Percentiles rank a stretch among this genome's conserved stretches.
Conservation (phyloP, 2,888 invertebrate genomes). For the Thelaira solivaga region DNA sequence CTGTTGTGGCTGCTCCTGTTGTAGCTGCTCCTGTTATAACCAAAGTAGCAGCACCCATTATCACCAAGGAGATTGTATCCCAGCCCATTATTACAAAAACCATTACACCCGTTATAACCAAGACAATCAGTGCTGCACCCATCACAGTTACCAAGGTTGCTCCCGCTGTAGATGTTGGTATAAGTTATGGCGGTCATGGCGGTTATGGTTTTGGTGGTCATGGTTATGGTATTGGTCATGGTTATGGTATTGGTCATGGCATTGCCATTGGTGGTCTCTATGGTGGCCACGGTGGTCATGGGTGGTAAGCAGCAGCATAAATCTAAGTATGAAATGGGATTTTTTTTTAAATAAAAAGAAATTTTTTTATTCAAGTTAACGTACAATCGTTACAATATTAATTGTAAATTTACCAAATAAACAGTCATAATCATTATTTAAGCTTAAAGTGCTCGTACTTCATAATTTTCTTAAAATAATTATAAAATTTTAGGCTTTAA, state of each 20-base stretch:
- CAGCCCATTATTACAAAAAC: constrained; percentile 67
- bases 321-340: too few species aligned
- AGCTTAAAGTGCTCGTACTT: constrained; percentile 1
- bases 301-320: constrained; percentile 68
- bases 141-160: constrained; percentile 63
- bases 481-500: background rate
- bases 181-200: constrained; percentile 63
- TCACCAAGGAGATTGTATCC: constrained; percentile 58
- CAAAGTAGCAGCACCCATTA: constrained; percentile 65
- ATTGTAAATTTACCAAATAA: constrained; percentile 43
- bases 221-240: constrained; percentile 69
- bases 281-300: constrained; percentile 77
- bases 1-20: constrained; percentile 65
- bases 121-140: constrained; percentile 57
- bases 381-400: background rate
- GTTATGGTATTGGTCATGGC: constrained; percentile 56
- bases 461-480: background rate
- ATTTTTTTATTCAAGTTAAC: background rate
- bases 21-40: constrained; percentile 59
- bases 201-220: constrained; percentile 44
- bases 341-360: background rate
- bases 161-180: constrained; percentile 63
- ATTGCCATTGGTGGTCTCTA: constrained; percentile 71
- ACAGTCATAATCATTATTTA: constrained; percentile 44
- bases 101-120: constrained; percentile 64